Evolutionary conservation across 2,113 vertebrate genomes (phyloP).

Genomic region (Phrynocephalus versicolor): DNA sequence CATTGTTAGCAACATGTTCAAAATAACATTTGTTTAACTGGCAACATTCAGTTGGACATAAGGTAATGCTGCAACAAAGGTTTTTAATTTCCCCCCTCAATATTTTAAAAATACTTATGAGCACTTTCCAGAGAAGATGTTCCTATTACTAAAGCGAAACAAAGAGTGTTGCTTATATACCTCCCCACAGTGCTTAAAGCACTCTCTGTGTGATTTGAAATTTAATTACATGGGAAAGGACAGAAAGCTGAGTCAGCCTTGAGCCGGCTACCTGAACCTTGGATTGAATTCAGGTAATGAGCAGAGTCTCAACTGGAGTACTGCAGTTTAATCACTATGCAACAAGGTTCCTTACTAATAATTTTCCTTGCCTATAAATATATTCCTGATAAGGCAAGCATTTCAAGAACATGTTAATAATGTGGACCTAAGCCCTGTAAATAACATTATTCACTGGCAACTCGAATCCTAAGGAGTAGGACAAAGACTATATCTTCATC

Average conservation of each 20-base stretch:
- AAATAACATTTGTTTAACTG: not conserved
- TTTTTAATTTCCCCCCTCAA: not conserved
- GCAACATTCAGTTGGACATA: not conserved
- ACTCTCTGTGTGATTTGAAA: no score
- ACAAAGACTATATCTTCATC: not conserved
- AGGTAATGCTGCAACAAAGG: not conserved
- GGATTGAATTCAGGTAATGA: no score
- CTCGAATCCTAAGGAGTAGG: not conserved
- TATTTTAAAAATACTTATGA: not conserved
- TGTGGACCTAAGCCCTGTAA: constrained; percentile 14
- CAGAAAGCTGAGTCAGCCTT: no score
- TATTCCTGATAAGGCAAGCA: not conserved
- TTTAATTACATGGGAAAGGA: no score
- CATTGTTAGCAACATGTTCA: not conserved
- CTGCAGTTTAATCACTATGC: no score
- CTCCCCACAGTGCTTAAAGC: no score
- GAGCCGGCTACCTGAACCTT: no score
- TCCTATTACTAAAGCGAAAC: not conserved
- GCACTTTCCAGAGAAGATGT: not conserved
- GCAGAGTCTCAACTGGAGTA: no score
- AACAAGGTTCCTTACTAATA: not conserved
- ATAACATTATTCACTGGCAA: not conserved
- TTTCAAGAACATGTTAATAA: constrained; percentile 9
- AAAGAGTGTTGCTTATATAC: no score
- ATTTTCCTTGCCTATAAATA: not conserved